Evolutionary conservation across 2,888 invertebrate species (phyloP).

Genomic region (Eudemis profundana): DNA sequence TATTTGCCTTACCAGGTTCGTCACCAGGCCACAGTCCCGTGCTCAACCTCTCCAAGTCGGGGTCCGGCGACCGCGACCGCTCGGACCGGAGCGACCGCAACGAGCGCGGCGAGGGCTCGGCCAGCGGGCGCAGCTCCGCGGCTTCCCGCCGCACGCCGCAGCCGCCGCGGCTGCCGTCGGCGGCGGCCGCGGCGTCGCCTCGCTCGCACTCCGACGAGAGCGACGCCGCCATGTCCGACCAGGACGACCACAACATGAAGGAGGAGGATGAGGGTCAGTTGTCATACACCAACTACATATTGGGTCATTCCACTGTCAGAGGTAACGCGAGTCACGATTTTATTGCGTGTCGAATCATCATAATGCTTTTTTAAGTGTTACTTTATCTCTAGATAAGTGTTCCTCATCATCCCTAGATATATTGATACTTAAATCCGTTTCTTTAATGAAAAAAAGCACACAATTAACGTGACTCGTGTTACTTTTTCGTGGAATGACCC

Average conservation of each 20-base stretch:
- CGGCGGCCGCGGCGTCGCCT: constrained; percentile 86
- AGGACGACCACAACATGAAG: constrained; percentile 93
- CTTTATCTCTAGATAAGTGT: too few relatives aligned
- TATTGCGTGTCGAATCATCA: too few relatives aligned
- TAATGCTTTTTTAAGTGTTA: too few relatives aligned
- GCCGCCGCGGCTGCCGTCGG: constrained; percentile 81
- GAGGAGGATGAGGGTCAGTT: constrained; percentile 91
- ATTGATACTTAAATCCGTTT: too few relatives aligned
- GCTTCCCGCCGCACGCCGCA: constrained; percentile 86
- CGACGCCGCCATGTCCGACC: constrained; percentile 94
- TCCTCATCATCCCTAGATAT: too few relatives aligned
- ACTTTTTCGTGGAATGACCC: too few relatives aligned
- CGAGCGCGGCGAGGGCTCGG: constrained; percentile 76
- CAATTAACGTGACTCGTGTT: too few relatives aligned
- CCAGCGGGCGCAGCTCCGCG: constrained; percentile 85
- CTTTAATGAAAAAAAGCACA: too few relatives aligned
- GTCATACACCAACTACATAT: not conserved
- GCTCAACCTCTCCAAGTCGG: constrained; percentile 95
- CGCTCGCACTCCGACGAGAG: constrained; percentile 92
- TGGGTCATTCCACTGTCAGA: too few relatives aligned
- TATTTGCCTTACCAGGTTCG: constrained; percentile 84
- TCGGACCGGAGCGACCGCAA: constrained; percentile 86
- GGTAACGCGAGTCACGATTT: too few relatives aligned
- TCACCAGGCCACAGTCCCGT: constrained; percentile 97
- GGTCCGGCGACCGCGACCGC: constrained; percentile 89